Base-by-base conservation (phyloP, 2,888 invertebrate species). In the Cosmorhoe ocellata region DNA sequence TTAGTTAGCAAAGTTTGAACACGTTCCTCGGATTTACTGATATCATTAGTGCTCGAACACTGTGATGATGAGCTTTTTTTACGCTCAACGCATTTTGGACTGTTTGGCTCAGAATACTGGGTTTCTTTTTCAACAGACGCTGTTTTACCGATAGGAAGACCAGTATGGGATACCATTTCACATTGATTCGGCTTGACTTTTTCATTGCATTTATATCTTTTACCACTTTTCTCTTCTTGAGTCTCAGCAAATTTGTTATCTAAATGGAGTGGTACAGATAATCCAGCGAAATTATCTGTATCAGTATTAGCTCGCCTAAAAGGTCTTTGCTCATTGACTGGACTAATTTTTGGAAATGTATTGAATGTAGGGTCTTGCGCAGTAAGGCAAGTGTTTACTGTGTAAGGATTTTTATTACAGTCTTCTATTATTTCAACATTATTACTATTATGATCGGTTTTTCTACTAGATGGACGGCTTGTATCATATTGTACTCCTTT, bases 231-330 rank as follows among this genome's bases (percentile, higher is more conserved):
- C 8, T 2, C 33, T 40, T 37, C 11, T 42, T 28, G 47, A 9
- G 22, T 11, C 33, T 24, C 39, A 18, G 9, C n/a, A 33, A 8
- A 36, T 32, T 45, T 42, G 8, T 26, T 38, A n/a, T 37, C 26
- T 13, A 26, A 9, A 13, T 0, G 11, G n/a, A 12, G 30, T 37
- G 31, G 18, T 14, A 18, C 8, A 18, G 13, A 13, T 24, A 13
- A 39, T 52, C 52, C 47, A 9, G 9, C 22, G 32, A 74, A 58
- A 44, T 61, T 71, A 10, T 59, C 69, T 28, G 62, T 67, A 46
- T 81, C 81, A 12, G 84, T 84, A 52, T 81, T 80, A 3, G 71
- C 63, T 27, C 83, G 72, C 10, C 69, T 49, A 9, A 83, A 63
- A 1, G 71, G 72, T 39, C 72, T 79, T 42, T 66, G 66, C n/a